Evolutionary conservation across 2,888 invertebrate species (phyloP).

Genomic region (Chloroclystis v-ata): DNA sequence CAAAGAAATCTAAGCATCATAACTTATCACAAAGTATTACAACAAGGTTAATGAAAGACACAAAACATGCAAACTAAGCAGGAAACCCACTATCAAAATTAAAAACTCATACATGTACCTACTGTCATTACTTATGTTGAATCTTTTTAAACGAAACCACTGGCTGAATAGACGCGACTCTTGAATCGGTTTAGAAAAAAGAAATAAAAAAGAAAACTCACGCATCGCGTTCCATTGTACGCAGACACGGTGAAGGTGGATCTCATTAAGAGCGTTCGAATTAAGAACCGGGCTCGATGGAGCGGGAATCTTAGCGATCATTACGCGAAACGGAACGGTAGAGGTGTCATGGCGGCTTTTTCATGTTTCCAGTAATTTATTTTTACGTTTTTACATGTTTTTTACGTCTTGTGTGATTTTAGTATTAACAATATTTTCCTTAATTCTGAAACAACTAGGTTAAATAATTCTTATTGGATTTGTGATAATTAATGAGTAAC

Average conservation of each 20-base stretch:
- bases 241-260: constrained; percentile 67
- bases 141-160: constrained; percentile 65
- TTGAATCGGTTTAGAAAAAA: constrained; percentile 58
- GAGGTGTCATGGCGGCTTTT: constrained; percentile 31
- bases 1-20: too few relatives aligned
- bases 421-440: too few relatives aligned
- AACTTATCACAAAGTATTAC: too few relatives aligned
- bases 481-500: too few relatives aligned
- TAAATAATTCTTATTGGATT: too few relatives aligned
- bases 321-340: constrained; percentile 61
- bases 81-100: constrained; percentile 39
- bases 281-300: constrained; percentile 68
- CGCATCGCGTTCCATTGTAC: constrained; percentile 71
- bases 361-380: constrained; percentile 26
- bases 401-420: too few relatives aligned
- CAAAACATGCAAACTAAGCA: constrained; percentile 14
- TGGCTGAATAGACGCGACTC: constrained; percentile 63
- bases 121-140: constrained; percentile 72
- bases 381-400: constrained; percentile 1
- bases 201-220: constrained; percentile 54
- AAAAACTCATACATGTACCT: constrained; percentile 40
- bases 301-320: constrained; percentile 73
- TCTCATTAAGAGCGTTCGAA: constrained; percentile 73
- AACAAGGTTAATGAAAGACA: constrained; percentile 4
- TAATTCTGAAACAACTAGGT: too few relatives aligned